Percentiles rank a stretch among this genome's conserved stretches.
Evolutionary conservation across 2,797 vertebrate species (phyloP).

Genomic region (Sternotherus odoratus): DNA sequence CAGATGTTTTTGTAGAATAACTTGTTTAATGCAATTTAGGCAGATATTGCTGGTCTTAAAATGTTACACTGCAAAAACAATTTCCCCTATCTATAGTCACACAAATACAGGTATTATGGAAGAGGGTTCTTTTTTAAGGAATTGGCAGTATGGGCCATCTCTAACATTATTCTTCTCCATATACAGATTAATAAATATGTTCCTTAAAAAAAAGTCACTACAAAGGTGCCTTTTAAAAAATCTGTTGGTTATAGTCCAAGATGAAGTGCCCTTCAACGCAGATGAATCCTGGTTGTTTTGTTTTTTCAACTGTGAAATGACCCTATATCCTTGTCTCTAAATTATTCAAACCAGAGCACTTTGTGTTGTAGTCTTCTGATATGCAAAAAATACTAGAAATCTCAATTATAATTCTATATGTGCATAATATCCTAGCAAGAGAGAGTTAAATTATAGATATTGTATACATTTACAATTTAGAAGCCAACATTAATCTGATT

Average conservation of each 20-base stretch:
- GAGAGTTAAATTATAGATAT: background rate
- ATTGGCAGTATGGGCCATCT: background rate
- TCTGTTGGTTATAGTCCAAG: background rate
- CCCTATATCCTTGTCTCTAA: background rate
- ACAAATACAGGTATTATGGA: background rate
- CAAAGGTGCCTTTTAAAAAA: background rate
- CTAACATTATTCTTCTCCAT: background rate
- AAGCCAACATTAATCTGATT: background rate
- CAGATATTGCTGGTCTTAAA: background rate
- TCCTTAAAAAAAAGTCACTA: background rate
- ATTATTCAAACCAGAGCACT: background rate
- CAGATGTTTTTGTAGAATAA: background rate
- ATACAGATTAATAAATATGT: background rate
- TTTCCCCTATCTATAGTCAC: background rate
- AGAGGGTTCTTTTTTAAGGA: background rate
- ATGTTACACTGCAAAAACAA: background rate
- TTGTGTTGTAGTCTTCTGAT: background rate
- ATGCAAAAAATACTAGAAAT: background rate
- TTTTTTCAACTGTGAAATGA: background rate
- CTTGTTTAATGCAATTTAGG: constrained; percentile 31
- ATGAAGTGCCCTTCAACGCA: background rate
- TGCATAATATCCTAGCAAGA: background rate
- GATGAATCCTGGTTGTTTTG: background rate
- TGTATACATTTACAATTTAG: constrained; percentile 45
- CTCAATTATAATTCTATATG: background rate